These are phyloP conservation scores for Sycophila texana DNA, from an alignment of 2,888 invertebrate genomes.

Conservation along the genomic window DNA sequence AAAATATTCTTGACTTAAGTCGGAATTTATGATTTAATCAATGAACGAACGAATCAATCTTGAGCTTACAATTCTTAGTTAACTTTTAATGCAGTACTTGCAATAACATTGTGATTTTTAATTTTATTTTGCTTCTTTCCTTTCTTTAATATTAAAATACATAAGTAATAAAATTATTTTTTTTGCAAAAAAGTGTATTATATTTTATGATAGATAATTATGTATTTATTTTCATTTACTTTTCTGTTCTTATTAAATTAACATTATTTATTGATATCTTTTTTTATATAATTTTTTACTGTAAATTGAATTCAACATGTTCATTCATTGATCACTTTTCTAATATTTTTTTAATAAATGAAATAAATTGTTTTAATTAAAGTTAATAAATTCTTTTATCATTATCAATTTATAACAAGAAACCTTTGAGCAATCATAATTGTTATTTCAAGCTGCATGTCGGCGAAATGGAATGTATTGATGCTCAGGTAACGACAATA, in stretches of 20 bases:
- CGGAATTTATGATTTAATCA: constrained; percentile 51
- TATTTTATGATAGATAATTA: too few relatives aligned
- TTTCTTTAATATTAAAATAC: background rate
- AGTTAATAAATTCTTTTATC: constrained; percentile 37
- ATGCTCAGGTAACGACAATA: constrained; percentile 80
- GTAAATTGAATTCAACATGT: constrained; percentile 29
- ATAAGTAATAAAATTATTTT: background rate
- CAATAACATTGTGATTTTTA: constrained; percentile 50
- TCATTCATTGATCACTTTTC: constrained; percentile 53
- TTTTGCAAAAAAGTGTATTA: background rate
- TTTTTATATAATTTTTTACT: background rate
- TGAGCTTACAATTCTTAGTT: constrained; percentile 44
- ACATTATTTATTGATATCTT: background rate
- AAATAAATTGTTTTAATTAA: constrained; percentile 25
- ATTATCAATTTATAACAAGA: constrained; percentile 43
- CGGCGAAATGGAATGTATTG: constrained; percentile 80
- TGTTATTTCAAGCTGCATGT: constrained; percentile 79
- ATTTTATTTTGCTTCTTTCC: background rate
- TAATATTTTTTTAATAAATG: constrained; percentile 22
- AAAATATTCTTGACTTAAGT: constrained; percentile 57
- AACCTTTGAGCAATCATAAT: constrained; percentile 60
- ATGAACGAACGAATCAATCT: constrained; percentile 53
- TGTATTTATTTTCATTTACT: background rate
- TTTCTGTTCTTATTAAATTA: background rate
- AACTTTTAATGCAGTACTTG: constrained; percentile 51